Base-by-base conservation (phyloP, 2,113 vertebrate genomes). In the Hystrix brachyura region DNA sequence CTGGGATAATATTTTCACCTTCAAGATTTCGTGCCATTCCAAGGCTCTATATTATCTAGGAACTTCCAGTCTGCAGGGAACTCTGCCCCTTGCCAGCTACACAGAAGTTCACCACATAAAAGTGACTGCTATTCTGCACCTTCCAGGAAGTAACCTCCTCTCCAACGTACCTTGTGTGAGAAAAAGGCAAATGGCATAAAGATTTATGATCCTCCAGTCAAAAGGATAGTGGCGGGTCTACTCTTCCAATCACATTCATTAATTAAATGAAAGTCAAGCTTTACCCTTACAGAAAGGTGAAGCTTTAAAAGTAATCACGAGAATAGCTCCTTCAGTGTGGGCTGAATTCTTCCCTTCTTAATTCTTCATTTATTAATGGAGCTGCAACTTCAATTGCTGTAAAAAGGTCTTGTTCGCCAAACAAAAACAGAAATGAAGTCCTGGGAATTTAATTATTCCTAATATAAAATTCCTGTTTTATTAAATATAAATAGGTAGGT, bases 401-500 rank as follows among this genome's bases (percentile, higher is more conserved):
- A 79, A 80, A 80, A n/a, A 93, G 90, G 59, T 95, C 86, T 90
- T 96, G 71, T 78, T 92, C 43, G 1, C 55, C 81, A 57, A 60
- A 62, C 57, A 87, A 91, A 97, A 43, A 84, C 67, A 64, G 94
- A n/a, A 71, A 94, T 43, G 89, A 80, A 27, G 27, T 97, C 62
- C 65, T 90, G 93, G 27, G 25, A 96, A 97, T 82, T 83, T 94
- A 90, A 57, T 94, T 95, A 97, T 90, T 74, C 59, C 48, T 72
- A 95, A 69, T 95, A 96, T 95, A 71, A 94, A 97, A 90, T 94
- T 94, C 53, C 78, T 96, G 72, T 94, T 94, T 72, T 89, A 96
- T 92, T 90, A 88, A 98, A 97, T 60, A 97, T 96, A 97, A 95
- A 92, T 95, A 94, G 72, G 94, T 98, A 97, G 96, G 71, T 23